Conservation (phyloP, 2,797 vertebrate genomes). For the Lepus oiostolus region DNA sequence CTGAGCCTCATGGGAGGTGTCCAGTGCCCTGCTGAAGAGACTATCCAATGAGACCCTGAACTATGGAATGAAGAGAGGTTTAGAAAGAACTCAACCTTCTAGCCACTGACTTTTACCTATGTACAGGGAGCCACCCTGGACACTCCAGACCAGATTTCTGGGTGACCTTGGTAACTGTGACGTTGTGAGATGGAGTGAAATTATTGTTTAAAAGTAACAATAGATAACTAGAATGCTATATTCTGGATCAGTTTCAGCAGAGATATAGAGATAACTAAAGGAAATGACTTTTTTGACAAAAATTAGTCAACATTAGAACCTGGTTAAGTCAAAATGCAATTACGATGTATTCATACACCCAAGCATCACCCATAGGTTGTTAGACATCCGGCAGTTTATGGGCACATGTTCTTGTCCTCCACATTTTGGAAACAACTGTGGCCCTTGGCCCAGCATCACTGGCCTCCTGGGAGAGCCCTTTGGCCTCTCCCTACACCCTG, state of each 20-base stretch:
- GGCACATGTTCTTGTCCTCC: not conserved
- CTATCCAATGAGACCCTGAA: not conserved
- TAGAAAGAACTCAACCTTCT: not conserved
- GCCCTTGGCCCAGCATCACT: too few relatives aligned
- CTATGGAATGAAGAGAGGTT: not conserved
- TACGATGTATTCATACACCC: not conserved
- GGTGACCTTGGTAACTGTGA: not conserved
- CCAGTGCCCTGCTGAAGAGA: too few relatives aligned
- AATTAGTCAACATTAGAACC: not conserved
- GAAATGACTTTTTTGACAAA: not conserved
- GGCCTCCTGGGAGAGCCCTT: not conserved
- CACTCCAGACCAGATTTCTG: not conserved
- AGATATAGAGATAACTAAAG: not conserved
- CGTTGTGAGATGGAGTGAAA: not conserved
- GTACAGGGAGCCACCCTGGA: not conserved
- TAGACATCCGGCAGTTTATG: not conserved
- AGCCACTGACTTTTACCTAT: not conserved
- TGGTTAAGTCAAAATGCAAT: not conserved
- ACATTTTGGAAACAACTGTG: too few relatives aligned
- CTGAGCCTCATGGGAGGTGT: not conserved
- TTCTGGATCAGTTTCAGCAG: constrained; percentile 5
- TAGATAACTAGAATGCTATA: not conserved
- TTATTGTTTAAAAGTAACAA: not conserved
- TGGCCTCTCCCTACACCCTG: too few relatives aligned
- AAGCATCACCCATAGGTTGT: not conserved